phyloP scores from a whole-genome alignment of 2,888 invertebrate species.

The Anticlea derivata region DNA sequence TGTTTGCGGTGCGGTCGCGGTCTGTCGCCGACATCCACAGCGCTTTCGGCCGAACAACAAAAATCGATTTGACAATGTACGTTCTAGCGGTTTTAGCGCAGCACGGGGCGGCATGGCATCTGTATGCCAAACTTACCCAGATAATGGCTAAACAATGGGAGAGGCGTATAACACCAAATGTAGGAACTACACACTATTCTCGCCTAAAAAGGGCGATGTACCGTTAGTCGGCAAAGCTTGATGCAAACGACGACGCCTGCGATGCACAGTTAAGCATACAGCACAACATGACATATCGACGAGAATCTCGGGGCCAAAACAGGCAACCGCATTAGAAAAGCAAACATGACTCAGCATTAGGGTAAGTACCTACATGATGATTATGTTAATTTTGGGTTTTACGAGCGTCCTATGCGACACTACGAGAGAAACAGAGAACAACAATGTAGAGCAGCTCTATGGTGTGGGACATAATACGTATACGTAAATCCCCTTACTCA shows the following conservation, averaged over 20 bases:
- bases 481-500: too few relatives aligned
- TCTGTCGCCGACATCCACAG: slow-evolving; percentile 7
- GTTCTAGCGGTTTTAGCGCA: slow-evolving; percentile 10
- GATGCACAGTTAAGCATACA: slow-evolving; percentile 57
- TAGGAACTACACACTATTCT: slow-evolving; percentile 43
- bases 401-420: slow-evolving; percentile 42
- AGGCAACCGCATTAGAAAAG: slow-evolving; percentile 49
- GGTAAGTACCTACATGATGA: slow-evolving; percentile 46
- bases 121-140: slow-evolving; percentile 1
- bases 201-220: slow-evolving; percentile 59
- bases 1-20: slow-evolving; percentile 18
- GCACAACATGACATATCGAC: slow-evolving; percentile 49
- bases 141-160: slow-evolving; percentile 9
- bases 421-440: slow-evolving; percentile 6
- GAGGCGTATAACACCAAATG: slow-evolving; percentile 46
- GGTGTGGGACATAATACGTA: too few relatives aligned
- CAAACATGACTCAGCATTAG: slow-evolving; percentile 45
- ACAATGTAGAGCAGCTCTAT: too few relatives aligned
- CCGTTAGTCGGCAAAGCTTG: slow-evolving; percentile 63
- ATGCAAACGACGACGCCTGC: slow-evolving; percentile 56
- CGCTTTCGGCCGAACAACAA: slow-evolving; percentile 21
- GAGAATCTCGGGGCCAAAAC: slow-evolving; percentile 45
- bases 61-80: slow-evolving; percentile 14
- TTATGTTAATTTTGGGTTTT: slow-evolving; percentile 38
- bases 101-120: not conserved